A percentile compares a stretch with the other conserved stretches of the same genome.
Conservation (phyloP, 2,797 vertebrate species). For the Podarcis siculus region DNA sequence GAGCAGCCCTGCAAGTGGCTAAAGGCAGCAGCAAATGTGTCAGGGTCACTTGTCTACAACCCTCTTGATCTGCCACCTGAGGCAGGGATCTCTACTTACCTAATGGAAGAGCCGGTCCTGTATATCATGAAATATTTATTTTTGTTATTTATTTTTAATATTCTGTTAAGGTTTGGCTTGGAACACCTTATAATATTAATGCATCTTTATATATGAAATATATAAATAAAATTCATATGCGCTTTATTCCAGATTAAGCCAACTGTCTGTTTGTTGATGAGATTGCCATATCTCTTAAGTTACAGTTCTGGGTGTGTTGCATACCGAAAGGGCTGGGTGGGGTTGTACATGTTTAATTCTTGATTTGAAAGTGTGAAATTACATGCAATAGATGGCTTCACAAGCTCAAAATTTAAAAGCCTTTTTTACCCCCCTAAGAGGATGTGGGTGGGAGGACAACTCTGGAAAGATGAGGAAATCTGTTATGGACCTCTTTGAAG, state of each 20-base stretch:
- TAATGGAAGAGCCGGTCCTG: too few species aligned
- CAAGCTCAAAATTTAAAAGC: too few species aligned
- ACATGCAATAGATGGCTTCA: not conserved
- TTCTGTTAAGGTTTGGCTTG: not conserved
- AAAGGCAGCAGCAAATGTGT: too few species aligned
- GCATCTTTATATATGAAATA: too few species aligned
- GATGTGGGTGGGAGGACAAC: too few species aligned
- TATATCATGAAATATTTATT: not conserved
- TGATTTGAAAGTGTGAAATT: not conserved
- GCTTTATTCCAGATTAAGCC: not conserved
- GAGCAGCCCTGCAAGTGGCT: too few species aligned
- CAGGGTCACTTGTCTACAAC: too few species aligned
- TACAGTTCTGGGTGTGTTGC: not conserved
- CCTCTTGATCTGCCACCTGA: too few species aligned
- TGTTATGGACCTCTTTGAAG: too few species aligned
- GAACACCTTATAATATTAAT: not conserved
- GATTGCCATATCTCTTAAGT: not conserved
- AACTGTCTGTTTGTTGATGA: not conserved
- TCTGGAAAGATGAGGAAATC: too few species aligned
- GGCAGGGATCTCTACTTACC: too few species aligned
- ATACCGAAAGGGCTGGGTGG: not conserved
- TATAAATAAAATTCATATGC: not conserved
- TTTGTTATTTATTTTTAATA: not conserved
- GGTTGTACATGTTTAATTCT: not conserved
- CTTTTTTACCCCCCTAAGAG: too few species aligned